Evolutionary conservation across 2,888 invertebrate species (phyloP).

Genomic region (Acanthosoma haemorrhoidale): DNA sequence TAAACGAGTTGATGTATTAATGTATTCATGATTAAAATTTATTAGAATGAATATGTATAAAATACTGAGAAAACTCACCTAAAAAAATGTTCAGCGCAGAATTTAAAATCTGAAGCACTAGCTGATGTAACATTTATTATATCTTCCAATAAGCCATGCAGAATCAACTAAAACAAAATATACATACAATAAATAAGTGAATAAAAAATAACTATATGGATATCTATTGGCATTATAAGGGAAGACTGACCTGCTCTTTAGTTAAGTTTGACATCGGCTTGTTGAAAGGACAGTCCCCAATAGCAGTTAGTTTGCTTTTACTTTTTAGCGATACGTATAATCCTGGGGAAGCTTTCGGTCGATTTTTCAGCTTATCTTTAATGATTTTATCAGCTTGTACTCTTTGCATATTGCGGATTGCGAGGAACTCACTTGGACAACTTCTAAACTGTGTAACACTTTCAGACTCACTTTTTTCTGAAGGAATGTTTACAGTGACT

Average conservation of each 20-base stretch:
- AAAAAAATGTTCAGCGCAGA: constrained; percentile 45
- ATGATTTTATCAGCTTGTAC: constrained; percentile 28
- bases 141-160: constrained; percentile 42
- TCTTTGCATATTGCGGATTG: neutral
- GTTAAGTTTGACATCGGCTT: neutral
- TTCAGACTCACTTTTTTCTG: neutral
- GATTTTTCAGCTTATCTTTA: neutral
- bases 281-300: neutral
- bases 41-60: neutral
- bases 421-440: neutral
- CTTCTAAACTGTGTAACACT: neutral
- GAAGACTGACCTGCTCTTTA: neutral
- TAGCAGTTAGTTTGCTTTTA: neutral
- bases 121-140: constrained; percentile 45
- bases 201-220: neutral
- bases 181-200: neutral
- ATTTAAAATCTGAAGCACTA: constrained; percentile 46
- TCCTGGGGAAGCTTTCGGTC: neutral
- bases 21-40: too few species aligned
- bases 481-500: neutral
- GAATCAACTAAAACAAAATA: constrained; percentile 38
- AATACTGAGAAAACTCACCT: constrained; percentile 39
- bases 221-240: neutral
- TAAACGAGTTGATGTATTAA: too few species aligned
- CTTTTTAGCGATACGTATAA: constrained; percentile 36